A percentile compares a stretch with the other conserved stretches of the same genome.
Evolutionary conservation across 2,113 vertebrate genomes (phyloP).

Genomic region (Stictonetta naevosa): DNA sequence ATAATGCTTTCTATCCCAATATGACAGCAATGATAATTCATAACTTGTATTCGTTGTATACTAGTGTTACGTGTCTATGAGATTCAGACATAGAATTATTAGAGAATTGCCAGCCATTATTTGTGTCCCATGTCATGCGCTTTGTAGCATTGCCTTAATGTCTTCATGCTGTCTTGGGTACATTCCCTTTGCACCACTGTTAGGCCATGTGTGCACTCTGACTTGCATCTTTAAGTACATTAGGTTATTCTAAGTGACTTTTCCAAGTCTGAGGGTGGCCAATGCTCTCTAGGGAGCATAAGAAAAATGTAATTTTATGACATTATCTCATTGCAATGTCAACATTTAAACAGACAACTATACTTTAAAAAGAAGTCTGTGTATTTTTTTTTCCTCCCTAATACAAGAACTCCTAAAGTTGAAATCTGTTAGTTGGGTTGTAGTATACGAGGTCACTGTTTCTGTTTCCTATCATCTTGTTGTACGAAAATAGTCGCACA

Average conservation of each 20-base stretch:
- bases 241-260: slow-evolving; percentile 3
- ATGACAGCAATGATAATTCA: background rate
- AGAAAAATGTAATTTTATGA: slow-evolving; percentile 52
- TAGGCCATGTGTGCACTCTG: background rate
- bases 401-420: background rate
- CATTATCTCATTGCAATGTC: slow-evolving; percentile 53
- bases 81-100: background rate
- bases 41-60: background rate
- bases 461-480: slow-evolving; percentile 41
- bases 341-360: slow-evolving; percentile 49
- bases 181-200: background rate
- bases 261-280: slow-evolving; percentile 56
- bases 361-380: slow-evolving; percentile 42
- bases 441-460: slow-evolving; percentile 29
- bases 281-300: background rate
- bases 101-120: background rate
- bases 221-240: background rate
- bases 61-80: rapidly evolving
- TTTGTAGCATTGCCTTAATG: background rate
- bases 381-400: background rate
- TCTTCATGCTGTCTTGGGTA: background rate
- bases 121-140: background rate
- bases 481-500: slow-evolving; percentile 20
- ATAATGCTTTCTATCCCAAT: background rate
- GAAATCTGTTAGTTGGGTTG: slow-evolving; percentile 3